These are phyloP conservation scores for Melanostoma scalare DNA, from an alignment of 2,888 invertebrate genomes.

Conservation along the genomic window DNA sequence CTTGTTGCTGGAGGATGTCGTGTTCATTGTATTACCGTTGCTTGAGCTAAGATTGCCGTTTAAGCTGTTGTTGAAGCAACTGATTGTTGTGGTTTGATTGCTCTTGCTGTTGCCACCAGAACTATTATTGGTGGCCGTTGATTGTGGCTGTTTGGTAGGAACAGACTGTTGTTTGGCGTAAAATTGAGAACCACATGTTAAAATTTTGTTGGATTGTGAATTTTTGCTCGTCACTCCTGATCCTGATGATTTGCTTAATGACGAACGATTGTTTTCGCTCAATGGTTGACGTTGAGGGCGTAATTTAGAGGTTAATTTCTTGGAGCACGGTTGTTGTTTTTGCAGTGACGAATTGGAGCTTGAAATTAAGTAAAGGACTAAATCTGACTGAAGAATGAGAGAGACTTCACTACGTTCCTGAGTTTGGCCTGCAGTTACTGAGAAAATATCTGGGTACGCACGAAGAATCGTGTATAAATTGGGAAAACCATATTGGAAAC, in stretches of 20 bases:
- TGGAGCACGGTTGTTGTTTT: slow-evolving; percentile 41
- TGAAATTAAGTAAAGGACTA: slow-evolving; percentile 47
- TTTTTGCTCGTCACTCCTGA: slow-evolving; percentile 18
- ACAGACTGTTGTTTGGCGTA: slow-evolving; percentile 51
- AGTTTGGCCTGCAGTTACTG: slow-evolving; percentile 76
- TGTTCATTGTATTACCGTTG: slow-evolving; percentile 75
- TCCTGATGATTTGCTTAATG: slow-evolving; percentile 17
- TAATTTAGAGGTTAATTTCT: slow-evolving; percentile 43
- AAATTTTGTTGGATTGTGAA: slow-evolving; percentile 32
- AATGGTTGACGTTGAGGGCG: slow-evolving; percentile 54
- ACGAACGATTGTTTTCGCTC: slow-evolving; percentile 50
- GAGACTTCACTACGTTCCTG: slow-evolving; percentile 79
- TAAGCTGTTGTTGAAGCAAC: slow-evolving; percentile 73
- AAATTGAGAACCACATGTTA: slow-evolving; percentile 32
- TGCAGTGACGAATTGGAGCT: slow-evolving; percentile 21
- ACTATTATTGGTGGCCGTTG: slow-evolving; percentile 5
- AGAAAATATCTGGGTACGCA: slow-evolving; percentile 80
- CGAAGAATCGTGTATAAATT: slow-evolving; percentile 79
- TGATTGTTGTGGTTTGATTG: slow-evolving; percentile 43
- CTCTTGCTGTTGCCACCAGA: slow-evolving; percentile 48
- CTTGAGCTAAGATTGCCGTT: slow-evolving; percentile 70
- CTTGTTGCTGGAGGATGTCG: slow-evolving; percentile 76
- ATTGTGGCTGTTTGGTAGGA: slow-evolving; percentile 48
- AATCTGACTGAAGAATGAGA: slow-evolving; percentile 77
- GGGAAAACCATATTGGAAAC: slow-evolving; percentile 76